Evolutionary conservation across 2,113 vertebrate genomes (phyloP).

Genomic region (Pachycephala philippinensis): DNA sequence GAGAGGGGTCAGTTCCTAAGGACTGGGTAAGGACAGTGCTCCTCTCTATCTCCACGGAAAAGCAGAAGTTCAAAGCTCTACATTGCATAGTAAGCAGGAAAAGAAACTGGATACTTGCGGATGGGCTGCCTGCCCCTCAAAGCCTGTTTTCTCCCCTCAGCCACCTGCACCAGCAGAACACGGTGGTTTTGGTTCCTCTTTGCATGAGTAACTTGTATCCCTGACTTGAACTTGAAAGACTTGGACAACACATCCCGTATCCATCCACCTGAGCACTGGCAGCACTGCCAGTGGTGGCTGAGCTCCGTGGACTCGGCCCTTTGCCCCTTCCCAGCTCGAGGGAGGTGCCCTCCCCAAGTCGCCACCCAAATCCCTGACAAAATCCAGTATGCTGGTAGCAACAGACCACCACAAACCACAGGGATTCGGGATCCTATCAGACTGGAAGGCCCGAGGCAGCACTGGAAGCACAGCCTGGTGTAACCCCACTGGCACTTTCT

Average conservation of each 20-base stretch:
- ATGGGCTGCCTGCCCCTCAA: neutral
- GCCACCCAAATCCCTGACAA: neutral
- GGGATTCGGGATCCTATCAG: neutral
- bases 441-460: neutral
- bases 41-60: neutral
- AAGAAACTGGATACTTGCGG: slow-evolving; percentile 5
- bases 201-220: neutral
- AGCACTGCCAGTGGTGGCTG: neutral
- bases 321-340: neutral
- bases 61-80: slow-evolving; percentile 32
- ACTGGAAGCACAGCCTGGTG: neutral
- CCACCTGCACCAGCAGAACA: neutral
- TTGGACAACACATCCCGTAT: neutral
- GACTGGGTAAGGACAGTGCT: neutral
- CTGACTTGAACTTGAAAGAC: neutral
- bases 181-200: neutral
- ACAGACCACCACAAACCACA: neutral
- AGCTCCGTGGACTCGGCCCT: neutral
- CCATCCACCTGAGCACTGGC: neutral
- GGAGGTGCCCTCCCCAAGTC: neutral
- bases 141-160: neutral
- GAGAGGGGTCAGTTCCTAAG: neutral
- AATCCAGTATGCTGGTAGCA: neutral
- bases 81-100: slow-evolving; percentile 59
- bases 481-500: neutral